A percentile compares a stretch with the other conserved stretches of the same genome.
Evolutionary conservation across 2,113 vertebrate genomes (phyloP).

Genomic region (Pelodiscus sinensis): DNA sequence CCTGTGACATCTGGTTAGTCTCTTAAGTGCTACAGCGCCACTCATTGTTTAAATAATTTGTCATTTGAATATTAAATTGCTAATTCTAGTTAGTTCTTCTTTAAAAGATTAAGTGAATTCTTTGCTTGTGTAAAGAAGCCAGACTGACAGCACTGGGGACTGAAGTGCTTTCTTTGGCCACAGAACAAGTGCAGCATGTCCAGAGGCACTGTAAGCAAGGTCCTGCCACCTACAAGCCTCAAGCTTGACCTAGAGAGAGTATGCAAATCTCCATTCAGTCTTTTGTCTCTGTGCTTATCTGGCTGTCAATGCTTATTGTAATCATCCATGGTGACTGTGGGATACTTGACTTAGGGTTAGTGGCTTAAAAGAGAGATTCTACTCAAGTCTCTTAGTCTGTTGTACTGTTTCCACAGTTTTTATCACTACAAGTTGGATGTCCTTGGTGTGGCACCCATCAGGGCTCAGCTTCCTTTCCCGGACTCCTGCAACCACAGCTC

Average conservation of each 20-base stretch:
- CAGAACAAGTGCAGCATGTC: not conserved
- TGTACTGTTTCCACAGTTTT: too few species aligned
- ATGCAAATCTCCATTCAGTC: not conserved
- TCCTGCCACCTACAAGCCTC: not conserved
- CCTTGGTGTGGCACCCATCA: too few species aligned
- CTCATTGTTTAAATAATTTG: not conserved
- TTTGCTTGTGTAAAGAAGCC: not conserved
- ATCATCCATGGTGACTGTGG: not conserved
- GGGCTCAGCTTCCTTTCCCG: too few species aligned
- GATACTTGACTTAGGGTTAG: not conserved
- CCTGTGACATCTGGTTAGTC: too few species aligned
- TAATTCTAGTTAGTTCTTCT: not conserved
- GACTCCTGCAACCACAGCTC: too few species aligned
- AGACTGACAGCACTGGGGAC: not conserved
- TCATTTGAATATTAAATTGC: slow-evolving; percentile 9
- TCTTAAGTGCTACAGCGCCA: too few species aligned
- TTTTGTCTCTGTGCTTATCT: slow-evolving; percentile 36
- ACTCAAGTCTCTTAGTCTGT: too few species aligned
- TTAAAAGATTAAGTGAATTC: not conserved
- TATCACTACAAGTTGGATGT: too few species aligned
- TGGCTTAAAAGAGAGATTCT: not conserved
- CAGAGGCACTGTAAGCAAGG: not conserved
- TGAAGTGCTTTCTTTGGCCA: slow-evolving; percentile 26
- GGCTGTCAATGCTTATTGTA: not conserved
- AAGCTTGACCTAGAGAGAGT: not conserved